phyloP scores from a whole-genome alignment of 2,888 invertebrate genomes.

The Rhingia campestris region DNA sequence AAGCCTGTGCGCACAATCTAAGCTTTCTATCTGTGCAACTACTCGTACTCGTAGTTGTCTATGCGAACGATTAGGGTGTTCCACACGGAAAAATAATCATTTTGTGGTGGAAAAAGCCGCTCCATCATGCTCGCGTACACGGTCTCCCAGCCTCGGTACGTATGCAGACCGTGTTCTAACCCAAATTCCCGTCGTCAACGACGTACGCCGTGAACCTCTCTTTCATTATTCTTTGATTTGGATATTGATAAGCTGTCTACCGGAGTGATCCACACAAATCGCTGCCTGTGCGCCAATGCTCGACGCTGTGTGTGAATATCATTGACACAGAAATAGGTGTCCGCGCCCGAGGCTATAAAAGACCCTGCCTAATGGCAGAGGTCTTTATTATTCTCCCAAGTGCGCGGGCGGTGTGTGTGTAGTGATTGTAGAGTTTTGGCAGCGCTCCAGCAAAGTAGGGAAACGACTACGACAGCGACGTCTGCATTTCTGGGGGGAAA shows the following conservation, averaged over 20 bases:
- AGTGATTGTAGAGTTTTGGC: slow-evolving; percentile 14
- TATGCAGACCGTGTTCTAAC: slow-evolving; percentile 74
- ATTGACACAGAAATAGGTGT: slow-evolving; percentile 71
- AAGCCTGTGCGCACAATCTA: slow-evolving; percentile 51
- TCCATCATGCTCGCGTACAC: slow-evolving; percentile 27
- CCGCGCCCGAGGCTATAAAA: slow-evolving; percentile 76
- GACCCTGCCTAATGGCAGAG: slow-evolving; percentile 70
- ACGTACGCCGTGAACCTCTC: slow-evolving; percentile 57
- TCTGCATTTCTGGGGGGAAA: slow-evolving; percentile 6
- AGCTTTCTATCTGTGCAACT: slow-evolving; percentile 67
- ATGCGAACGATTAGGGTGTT: slow-evolving; percentile 66
- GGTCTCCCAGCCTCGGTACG: slow-evolving; percentile 32
- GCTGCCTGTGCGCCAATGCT: not conserved
- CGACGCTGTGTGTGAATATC: slow-evolving; percentile 62
- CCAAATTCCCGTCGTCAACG: slow-evolving; percentile 57
- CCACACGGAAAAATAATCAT: slow-evolving; percentile 48
- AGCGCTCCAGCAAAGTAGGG: slow-evolving; percentile 33
- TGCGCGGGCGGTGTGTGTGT: slow-evolving; percentile 59
- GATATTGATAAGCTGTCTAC: slow-evolving; percentile 74
- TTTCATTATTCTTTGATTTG: slow-evolving; percentile 71
- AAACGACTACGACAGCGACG: slow-evolving; percentile 32
- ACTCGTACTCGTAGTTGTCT: not conserved
- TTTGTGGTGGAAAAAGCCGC: slow-evolving; percentile 32
- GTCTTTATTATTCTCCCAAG: slow-evolving; percentile 75
- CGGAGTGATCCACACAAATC: slow-evolving; percentile 65